These are phyloP conservation scores for Carapus acus DNA, from an alignment of 2,797 vertebrate genomes.

Conservation along the genomic window DNA sequence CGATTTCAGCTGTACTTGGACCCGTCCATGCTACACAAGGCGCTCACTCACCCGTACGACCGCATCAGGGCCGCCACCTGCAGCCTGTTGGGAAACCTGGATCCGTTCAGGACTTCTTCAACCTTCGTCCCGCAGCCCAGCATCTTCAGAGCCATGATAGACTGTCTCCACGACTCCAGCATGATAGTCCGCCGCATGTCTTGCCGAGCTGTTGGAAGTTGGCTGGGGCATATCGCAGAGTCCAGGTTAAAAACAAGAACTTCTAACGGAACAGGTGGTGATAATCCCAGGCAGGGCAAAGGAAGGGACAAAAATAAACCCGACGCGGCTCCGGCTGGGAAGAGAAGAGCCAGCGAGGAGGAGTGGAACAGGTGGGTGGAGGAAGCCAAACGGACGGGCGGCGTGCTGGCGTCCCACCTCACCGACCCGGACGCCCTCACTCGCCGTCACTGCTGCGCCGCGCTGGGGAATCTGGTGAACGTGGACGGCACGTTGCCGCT, in stretches of 20 bases:
- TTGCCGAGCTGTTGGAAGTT: slow-evolving; percentile 69
- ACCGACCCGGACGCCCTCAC: slow-evolving; percentile 73
- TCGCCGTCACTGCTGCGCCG: slow-evolving; percentile 76
- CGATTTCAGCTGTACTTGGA: slow-evolving; percentile 57
- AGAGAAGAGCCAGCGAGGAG: slow-evolving; percentile 16
- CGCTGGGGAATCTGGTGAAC: slow-evolving; percentile 77
- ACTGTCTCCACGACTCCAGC: slow-evolving; percentile 56
- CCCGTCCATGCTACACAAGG: slow-evolving; percentile 60
- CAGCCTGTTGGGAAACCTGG: slow-evolving; percentile 75
- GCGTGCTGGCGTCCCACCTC: slow-evolving; percentile 67
- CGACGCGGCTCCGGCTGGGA: slow-evolving; percentile 5
- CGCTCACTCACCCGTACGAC: slow-evolving; percentile 71
- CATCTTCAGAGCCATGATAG: slow-evolving; percentile 60
- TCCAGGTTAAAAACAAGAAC: slow-evolving; percentile 11
- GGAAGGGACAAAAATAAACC: slow-evolving; percentile 28
- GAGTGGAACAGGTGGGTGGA: slow-evolving; percentile 54
- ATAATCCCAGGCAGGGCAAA: slow-evolving; percentile 9
- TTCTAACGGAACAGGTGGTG: slow-evolving; percentile 11
- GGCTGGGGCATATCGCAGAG: slow-evolving; percentile 60
- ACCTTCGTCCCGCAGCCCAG: slow-evolving; percentile 22
- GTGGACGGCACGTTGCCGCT: slow-evolving; percentile 50
- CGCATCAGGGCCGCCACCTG: slow-evolving; percentile 77
- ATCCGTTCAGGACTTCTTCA: slow-evolving; percentile 40
- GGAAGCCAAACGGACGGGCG: slow-evolving; percentile 57
- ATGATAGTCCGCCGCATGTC: slow-evolving; percentile 59